Conservation (phyloP, 1,140 invertebrate species). For the Leptopilina clavipes region DNA sequence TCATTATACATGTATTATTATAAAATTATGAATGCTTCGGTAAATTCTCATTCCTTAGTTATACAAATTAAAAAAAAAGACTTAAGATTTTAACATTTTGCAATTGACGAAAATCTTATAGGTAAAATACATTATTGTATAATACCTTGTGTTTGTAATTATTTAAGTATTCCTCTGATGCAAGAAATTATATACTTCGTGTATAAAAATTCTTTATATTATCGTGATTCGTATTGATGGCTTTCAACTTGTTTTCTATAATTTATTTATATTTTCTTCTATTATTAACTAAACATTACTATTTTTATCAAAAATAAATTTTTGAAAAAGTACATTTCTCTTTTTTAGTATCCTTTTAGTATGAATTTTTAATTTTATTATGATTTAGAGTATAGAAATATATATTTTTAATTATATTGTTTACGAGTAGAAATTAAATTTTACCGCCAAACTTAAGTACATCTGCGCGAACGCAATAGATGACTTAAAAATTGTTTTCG, state of each 20-base stretch:
- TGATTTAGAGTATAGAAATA: neutral
- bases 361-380: neutral
- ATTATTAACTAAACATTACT: slow-evolving; percentile 53
- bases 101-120: neutral
- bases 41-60: slow-evolving; percentile 13
- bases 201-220: slow-evolving; percentile 35
- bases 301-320: slow-evolving; percentile 53
- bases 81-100: neutral
- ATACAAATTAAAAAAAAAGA: neutral
- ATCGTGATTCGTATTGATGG: slow-evolving; percentile 40
- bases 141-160: neutral
- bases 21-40: neutral
- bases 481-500: slow-evolving; percentile 45
- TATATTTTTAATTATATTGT: neutral
- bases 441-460: neutral
- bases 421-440: neutral
- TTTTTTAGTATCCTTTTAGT: slow-evolving; percentile 37
- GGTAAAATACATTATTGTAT: neutral
- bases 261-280: slow-evolving; percentile 53
- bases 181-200: slow-evolving; percentile 38
- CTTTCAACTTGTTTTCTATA: slow-evolving; percentile 50
- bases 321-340: slow-evolving; percentile 35
- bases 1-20: neutral
- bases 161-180: slow-evolving; percentile 26
- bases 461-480: neutral